Base-by-base conservation (phyloP, 1,140 invertebrate genomes). In the Tribolium castaneum region DNA sequence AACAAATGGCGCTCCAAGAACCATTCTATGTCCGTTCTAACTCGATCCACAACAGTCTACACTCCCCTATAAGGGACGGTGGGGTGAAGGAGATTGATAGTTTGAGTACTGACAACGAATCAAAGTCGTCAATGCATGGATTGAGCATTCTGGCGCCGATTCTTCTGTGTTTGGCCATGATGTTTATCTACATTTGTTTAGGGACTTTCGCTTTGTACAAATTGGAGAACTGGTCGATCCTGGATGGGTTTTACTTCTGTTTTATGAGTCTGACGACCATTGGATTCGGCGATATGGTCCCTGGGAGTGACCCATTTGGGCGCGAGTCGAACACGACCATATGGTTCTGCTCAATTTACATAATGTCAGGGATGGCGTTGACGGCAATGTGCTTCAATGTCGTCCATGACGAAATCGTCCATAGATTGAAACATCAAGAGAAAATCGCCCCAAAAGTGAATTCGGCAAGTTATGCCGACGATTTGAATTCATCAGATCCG, bases 371-470 rank as follows among this genome's bases (percentile, higher is more conserved):
- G 19, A 75, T 75, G 72, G 72, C 72, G 13, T 51, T 75, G 39
- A 97, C 98, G n/a, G 96, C 97, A 25, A 99, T 99, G 96, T 98
- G 97, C 82, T 99, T 98, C 88, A 98, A 98, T 86, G 93, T 99
- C 34, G 93, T 99, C 71, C 97, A 99, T 87, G 97, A 98, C 85
- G 96, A 98, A 86, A 94, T 95, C 59, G 92, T 95, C 9, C 93
- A 95, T 87, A 90, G 93, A 76, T 87, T 94, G n/a, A 91, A 91
- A 80, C 93, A 94, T 81, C 84, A 86, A 62, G 85, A 87, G 14
- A 83, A 83, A 70, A 70, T 80, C 13, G 75, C 85, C 6, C 82
- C 85, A 14, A 89, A 89, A 74, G 77, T 87, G 3, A 88, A 87
- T 45, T 87, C 89, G 76, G 81, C 86, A 19, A 87, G 86, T 80